These are phyloP conservation scores for Loxodonta africana DNA, from an alignment of 2,113 vertebrate genomes.

Conservation along the genomic window DNA sequence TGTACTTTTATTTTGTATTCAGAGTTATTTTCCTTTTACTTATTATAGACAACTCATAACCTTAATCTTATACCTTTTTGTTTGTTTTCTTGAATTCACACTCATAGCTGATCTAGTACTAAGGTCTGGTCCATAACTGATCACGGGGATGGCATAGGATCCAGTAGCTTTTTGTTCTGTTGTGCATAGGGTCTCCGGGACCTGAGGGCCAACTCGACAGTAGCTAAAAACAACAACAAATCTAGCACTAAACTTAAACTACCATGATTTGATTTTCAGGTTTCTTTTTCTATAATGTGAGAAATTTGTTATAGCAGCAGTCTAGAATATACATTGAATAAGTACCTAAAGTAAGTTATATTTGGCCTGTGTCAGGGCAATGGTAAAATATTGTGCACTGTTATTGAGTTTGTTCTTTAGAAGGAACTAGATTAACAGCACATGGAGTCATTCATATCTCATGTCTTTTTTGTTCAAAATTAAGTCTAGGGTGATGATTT, in stretches of 20 bases:
- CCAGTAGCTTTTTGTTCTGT: neutral
- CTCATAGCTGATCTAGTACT: neutral
- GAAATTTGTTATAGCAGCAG: neutral
- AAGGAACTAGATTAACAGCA: conserved; percentile 28
- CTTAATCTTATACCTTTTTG: neutral
- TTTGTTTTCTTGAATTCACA: conserved; percentile 39
- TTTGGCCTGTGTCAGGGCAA: neutral
- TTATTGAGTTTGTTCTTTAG: neutral
- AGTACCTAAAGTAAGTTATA: conserved; percentile 12
- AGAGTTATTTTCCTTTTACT: conserved; percentile 32
- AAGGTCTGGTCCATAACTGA: neutral
- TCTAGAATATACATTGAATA: neutral
- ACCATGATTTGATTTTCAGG: conserved; percentile 45
- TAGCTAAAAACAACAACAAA: neutral
- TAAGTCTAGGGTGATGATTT: conserved; percentile 68
- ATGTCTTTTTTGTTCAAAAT: conserved; percentile 64
- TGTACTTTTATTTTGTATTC: neutral
- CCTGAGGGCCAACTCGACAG: neutral
- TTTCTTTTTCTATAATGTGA: neutral
- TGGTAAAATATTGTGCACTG: neutral
- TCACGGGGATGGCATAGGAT: neutral
- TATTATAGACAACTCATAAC: neutral
- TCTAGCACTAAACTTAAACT: neutral
- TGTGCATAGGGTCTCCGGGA: neutral
- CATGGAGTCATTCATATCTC: conserved; percentile 37